Conservation (phyloP, 2,797 vertebrate species). For the Catostomus latipinnis region DNA sequence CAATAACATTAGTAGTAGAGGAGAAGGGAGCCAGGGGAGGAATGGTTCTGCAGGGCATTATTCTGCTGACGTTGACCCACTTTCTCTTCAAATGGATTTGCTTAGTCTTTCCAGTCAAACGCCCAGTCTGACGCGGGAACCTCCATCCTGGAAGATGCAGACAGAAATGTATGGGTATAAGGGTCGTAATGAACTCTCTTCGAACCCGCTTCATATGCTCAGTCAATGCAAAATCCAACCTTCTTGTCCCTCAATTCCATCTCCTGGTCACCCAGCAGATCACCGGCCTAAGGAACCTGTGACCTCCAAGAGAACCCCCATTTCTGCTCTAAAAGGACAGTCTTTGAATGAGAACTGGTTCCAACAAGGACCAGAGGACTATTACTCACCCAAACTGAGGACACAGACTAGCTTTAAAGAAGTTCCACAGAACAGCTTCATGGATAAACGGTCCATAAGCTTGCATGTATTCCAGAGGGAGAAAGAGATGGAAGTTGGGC, state of each 20-base stretch:
- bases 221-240: conserved; percentile 95
- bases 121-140: conserved; percentile 89
- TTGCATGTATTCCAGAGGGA: conserved; percentile 91
- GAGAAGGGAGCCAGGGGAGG: conserved; percentile 60
- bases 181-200: conserved; percentile 79
- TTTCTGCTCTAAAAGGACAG: conserved; percentile 87
- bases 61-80: conserved; percentile 91
- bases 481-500: conserved; percentile 75
- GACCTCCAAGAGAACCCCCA: conserved; percentile 81
- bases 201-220: conserved; percentile 88
- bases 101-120: conserved; percentile 97
- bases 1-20: conserved; percentile 51
- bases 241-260: conserved; percentile 80
- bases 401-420: conserved; percentile 93
- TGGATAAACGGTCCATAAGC: conserved; percentile 88
- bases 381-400: conserved; percentile 85
- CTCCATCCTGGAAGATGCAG: conserved; percentile 89
- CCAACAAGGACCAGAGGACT: conserved; percentile 86
- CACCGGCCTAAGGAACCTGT: conserved; percentile 82
- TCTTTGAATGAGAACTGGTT: conserved; percentile 89
- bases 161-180: conserved; percentile 86
- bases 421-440: conserved; percentile 86
- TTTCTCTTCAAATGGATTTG: conserved; percentile 97
- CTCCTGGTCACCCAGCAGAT: conserved; percentile 79
- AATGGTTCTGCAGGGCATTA: conserved; percentile 82